Base-by-base conservation (phyloP, 2,797 vertebrate genomes). In the Tenualosa ilisha region DNA sequence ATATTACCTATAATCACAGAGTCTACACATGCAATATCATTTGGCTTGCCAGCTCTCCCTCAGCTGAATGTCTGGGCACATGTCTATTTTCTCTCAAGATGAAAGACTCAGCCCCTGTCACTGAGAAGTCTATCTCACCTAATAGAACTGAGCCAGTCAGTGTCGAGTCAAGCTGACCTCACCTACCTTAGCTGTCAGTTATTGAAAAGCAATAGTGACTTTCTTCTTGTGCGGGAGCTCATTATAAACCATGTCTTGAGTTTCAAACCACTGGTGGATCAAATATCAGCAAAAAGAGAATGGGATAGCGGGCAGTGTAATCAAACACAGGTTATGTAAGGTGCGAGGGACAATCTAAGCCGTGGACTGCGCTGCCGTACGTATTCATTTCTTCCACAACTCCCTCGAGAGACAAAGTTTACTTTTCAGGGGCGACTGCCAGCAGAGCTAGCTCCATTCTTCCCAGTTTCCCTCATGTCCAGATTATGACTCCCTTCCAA, bases 341-440 rank as follows among this genome's bases (percentile, higher is more conserved):
- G 72, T 46, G 72, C 22, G 40, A 22, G 72, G 72, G 72, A 79
- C 72, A 79, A 31, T 12, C 65, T 72, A 20, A 83, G 79, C 53
- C 46, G 40, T 86, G 53, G 24, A 68, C n/a, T 26, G 63, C 24
- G 9, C n/a, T 82, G 85, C 82, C 75, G 84, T 51, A 82, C 68
- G 82, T 88, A 86, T 89, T 87, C 84, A 26, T 56, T 89, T 90
- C 84, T 59, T 89, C 90, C 90, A 89, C 88, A 82, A 85, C 84
- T 89, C 82, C 82, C 85, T 68, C 51, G 82, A 82, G 75, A 89
- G 82, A 90, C 88, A 90, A 85, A 84, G 88, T 90, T 89, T 88
- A 90, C 87, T 87, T 91, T 91, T 79, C 20, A 40, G 72, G 72
- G 43, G 40, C 43, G 72, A 79, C 40, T 20, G 72, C 17, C 6